Percentiles rank a stretch among this genome's conserved stretches.
phyloP scores from a whole-genome alignment of 2,113 vertebrate species.

The Suricata suricatta region DNA sequence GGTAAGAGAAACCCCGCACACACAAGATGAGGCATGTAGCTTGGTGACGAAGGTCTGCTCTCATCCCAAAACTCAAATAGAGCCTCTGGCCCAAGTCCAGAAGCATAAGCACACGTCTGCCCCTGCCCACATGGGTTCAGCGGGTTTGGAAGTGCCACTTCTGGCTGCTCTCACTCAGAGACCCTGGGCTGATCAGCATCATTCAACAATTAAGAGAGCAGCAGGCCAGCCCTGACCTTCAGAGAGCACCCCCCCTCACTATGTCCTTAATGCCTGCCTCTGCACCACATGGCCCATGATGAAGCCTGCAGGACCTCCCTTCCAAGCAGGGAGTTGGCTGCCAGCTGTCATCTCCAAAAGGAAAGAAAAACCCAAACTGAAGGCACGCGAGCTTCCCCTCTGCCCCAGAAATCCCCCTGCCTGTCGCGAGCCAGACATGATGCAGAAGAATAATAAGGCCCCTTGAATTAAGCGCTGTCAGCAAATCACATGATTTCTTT shows the following conservation, averaged over 20 bases:
- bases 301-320: background rate
- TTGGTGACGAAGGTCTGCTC: background rate
- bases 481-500: conserved; percentile 65
- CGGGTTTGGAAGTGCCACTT: background rate
- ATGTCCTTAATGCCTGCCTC: background rate
- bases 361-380: background rate
- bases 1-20: background rate
- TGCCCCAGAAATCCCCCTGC: background rate
- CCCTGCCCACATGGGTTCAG: accelerated
- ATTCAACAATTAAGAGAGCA: background rate
- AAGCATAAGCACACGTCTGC: accelerated
- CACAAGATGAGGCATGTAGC: background rate
- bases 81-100: background rate
- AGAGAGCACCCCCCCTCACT: background rate
- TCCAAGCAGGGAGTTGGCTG: background rate
- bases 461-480: conserved; percentile 69
- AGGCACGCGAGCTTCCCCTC: background rate
- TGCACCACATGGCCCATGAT: background rate
- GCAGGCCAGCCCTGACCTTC: background rate
- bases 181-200: background rate
- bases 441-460: conserved; percentile 62
- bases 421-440: conserved; percentile 59
- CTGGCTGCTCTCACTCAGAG: background rate
- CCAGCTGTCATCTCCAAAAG: background rate
- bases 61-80: background rate